These are phyloP conservation scores for Crotalus helleri DNA, from an alignment of 2,113 vertebrate species.

Conservation along the genomic window DNA sequence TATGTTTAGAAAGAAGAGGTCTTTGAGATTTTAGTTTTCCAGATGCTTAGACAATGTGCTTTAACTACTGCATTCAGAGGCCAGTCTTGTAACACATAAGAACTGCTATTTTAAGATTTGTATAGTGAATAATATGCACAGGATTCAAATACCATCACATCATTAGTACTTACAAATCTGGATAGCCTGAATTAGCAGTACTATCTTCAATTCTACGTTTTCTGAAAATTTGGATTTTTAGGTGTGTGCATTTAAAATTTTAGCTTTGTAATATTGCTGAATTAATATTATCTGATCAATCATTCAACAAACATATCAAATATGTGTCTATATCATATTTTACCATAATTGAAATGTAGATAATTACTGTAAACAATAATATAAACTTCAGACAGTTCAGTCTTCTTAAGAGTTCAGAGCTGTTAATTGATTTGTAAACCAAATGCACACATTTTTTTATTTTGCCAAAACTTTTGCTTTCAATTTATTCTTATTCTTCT, in stretches of 20 bases:
- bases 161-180: constrained; percentile 68
- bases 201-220: neutral
- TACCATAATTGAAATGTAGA: constrained; percentile 53
- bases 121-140: constrained; percentile 69
- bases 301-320: constrained; percentile 67
- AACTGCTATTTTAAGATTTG: constrained; percentile 76
- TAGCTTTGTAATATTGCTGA: constrained; percentile 68
- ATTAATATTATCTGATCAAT: constrained; percentile 72
- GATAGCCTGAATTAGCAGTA: constrained; percentile 64
- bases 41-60: constrained; percentile 76
- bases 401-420: neutral
- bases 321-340: constrained; percentile 65
- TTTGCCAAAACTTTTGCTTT: constrained; percentile 46
- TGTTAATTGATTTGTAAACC: constrained; percentile 22
- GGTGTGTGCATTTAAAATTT: neutral
- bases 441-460: constrained; percentile 40
- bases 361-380: constrained; percentile 45
- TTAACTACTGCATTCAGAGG: constrained; percentile 70
- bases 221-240: neutral
- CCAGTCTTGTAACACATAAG: constrained; percentile 64
- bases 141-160: constrained; percentile 45
- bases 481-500: neutral
- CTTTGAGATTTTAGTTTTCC: constrained; percentile 73
- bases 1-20: constrained; percentile 71
- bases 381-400: constrained; percentile 51